Evolutionary conservation across 2,888 invertebrate genomes (phyloP), one percentile per base, ranked within the genome.

Genomic region (Metalampra italica): DNA sequence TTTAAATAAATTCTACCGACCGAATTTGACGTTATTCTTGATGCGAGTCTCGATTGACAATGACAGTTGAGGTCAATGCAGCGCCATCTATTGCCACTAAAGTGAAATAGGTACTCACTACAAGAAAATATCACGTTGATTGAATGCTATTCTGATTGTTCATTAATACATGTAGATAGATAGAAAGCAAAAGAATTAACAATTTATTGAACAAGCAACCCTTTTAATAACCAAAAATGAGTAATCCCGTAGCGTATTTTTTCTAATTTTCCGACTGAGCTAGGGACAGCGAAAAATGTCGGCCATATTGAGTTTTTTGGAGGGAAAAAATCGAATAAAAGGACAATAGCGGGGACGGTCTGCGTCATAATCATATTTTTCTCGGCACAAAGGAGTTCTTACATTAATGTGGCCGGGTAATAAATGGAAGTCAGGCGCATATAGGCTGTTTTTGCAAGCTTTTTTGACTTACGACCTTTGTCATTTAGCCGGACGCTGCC

Each of bases 341-440:
- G 84, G 77, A 86, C 87, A 86, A 87, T 80, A 72, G 82, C 67
- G 71, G 67, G 82, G 75, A 61, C 75, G 77, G 73, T 68, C 73
- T 71, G 72, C 67, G 82, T 78, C 83, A 82, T 87, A 85, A 83
- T 86, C 85, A 85, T 87, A 86, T 87, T 87, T 87, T 86, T 79
- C 70, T 73, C 69, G 57, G 49, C 78, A 88, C 85, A 87, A 87
- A 84, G 62, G 82, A 79, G 77, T 82, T 76, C 80, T 83, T 80
- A 79, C 82, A 71, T 82, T 85, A 87, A 87, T 86, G 83, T 77
- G 75, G 60, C 74, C 67, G 68, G 62, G 75, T 81, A 82, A 85
- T 82, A 82, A 84, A 87, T 84, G 78, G 75, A 78, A 85, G 82
- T 80, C 81, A 75, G 71, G 60, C 62, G 64, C 73, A 72, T 72